Evolutionary conservation across 2,888 invertebrate genomes (phyloP), one percentile per base, ranked within the genome.

Genomic region (Drosophila tanythrix): DNA sequence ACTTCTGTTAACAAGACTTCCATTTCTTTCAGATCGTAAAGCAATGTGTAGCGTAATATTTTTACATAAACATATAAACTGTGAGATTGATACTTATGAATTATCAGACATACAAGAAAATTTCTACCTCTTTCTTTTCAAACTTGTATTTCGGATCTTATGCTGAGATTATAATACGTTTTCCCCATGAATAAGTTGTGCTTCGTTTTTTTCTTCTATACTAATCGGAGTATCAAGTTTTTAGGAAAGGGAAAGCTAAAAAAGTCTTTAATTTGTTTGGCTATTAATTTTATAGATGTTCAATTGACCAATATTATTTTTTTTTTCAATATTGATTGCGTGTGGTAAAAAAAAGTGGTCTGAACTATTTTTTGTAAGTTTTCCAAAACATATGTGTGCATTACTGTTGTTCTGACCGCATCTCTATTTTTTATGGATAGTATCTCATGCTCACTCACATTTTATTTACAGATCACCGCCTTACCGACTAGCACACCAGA

Each of bases 401-500:
- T 40, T 10, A 18, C n/a, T 38, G n/a, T 3, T 40, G 18, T 40
- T 40, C 40, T 40, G 40, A 40, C 21, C 7, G 21, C 1, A 29
- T 6, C 0, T 0, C 1, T 4, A 13, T 43, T 11, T 21, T 43
- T 13, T 21, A 43, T 43, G 21, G 5, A 43, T 43, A 21, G 11
- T 13, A 21, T 3, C 11, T 18, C 0, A 67, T 11, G 13, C 7
- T 29, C 21, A 11, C 0, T 13, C 15, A 21, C 15, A 21, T 15
- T 29, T 2, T 3, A 2, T 13, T 15, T 10, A 0, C 15, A 91
- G 91, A 46, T 90, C 0, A 89, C 81, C 2, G 50, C 63, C 15
- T 18, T 83, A 15, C 87, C 92, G 0, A 3, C 79, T 0, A 78
- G 73, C 13, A 59, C 76, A 4, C 57, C 91, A 0, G 64, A 58